phyloP scores from a whole-genome alignment of 2,797 vertebrate genomes.

The Sebastes melanostomus region DNA sequence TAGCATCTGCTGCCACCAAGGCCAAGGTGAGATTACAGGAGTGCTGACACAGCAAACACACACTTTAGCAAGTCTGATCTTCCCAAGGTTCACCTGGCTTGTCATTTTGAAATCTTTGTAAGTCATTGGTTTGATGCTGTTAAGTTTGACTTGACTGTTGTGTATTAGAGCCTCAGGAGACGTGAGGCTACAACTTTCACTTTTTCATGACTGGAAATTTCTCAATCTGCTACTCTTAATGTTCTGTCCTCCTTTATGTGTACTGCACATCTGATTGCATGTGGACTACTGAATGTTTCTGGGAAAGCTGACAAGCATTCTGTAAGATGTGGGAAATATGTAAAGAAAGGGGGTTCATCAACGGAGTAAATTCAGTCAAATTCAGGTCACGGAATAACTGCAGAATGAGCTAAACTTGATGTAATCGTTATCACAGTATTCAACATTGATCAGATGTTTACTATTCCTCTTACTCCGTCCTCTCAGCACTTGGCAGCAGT shows the following conservation, averaged over 20 bases:
- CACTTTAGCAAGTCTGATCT: not conserved
- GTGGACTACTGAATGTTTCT: not conserved
- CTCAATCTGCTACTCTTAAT: not conserved
- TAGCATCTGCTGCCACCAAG: slow-evolving; percentile 97
- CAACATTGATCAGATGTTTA: not conserved
- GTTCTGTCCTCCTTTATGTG: not conserved
- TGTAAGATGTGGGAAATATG: not conserved
- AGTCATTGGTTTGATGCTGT: not conserved
- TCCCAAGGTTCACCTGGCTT: not conserved
- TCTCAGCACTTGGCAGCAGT: slow-evolving; percentile 93
- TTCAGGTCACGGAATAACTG: not conserved
- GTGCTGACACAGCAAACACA: not conserved
- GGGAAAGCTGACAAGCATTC: not conserved
- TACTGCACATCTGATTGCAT: not conserved
- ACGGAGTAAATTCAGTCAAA: not conserved
- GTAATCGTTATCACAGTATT: not conserved
- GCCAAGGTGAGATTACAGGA: slow-evolving; percentile 87
- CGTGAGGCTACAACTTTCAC: not conserved
- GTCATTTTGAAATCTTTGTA: not conserved
- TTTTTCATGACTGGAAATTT: not conserved
- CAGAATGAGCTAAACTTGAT: not conserved
- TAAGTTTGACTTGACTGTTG: not conserved
- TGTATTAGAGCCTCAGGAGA: not conserved
- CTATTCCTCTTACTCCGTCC: not conserved
- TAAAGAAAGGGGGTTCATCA: not conserved